phyloP scores from a whole-genome alignment of 2,113 vertebrate species.

The Diglossa brunneiventris region DNA sequence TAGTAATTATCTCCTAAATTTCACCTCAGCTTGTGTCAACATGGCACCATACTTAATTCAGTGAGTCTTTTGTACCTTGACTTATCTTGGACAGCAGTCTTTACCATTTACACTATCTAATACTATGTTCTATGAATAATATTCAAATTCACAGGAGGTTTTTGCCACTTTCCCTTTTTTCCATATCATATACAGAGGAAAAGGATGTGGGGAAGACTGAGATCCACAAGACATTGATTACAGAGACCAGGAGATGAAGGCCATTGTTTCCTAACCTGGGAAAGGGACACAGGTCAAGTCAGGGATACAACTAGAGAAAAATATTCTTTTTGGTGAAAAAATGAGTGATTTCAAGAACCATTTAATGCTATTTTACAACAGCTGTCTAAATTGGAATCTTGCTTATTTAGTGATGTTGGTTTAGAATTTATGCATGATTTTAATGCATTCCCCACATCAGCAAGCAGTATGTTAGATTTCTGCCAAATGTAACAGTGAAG shows the following conservation, averaged over 20 bases:
- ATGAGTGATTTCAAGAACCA: background rate
- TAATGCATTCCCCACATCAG: background rate
- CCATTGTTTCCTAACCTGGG: background rate
- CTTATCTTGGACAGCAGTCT: background rate
- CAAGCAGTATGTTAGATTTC: background rate
- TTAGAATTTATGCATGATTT: background rate
- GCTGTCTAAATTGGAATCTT: background rate
- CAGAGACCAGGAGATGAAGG: background rate
- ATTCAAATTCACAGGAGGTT: background rate
- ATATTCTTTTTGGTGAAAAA: background rate
- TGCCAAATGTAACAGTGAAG: background rate
- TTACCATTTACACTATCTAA: background rate
- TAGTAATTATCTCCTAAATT: background rate
- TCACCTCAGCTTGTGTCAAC: background rate
- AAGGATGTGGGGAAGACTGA: background rate
- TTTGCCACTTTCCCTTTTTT: background rate
- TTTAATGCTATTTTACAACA: background rate
- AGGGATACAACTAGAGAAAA: background rate
- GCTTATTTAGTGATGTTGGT: background rate
- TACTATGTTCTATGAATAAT: background rate
- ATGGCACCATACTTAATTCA: background rate
- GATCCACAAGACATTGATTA: background rate
- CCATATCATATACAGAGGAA: background rate
- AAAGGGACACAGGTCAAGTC: background rate
- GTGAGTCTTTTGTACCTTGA: background rate